Conservation (phyloP, 2,797 vertebrate genomes). For the Scarus forsteni region DNA sequence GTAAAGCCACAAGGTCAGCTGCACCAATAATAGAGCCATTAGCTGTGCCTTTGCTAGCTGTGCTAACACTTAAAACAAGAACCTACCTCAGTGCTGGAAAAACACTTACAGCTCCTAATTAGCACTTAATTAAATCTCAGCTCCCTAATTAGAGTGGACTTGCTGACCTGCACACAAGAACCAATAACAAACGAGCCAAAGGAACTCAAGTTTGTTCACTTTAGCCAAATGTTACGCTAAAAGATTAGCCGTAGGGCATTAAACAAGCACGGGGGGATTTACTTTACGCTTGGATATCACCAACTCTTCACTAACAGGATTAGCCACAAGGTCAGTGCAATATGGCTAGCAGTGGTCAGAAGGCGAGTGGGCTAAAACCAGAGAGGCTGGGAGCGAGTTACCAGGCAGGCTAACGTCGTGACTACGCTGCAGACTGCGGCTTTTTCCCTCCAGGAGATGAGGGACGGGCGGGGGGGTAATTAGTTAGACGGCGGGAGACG, state of each 20-base stretch:
- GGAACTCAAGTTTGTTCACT: slow-evolving; percentile 48
- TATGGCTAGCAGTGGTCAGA: slow-evolving; percentile 46
- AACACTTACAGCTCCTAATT: slow-evolving; percentile 50
- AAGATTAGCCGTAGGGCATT: slow-evolving; percentile 44
- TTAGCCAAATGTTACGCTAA: slow-evolving; percentile 43
- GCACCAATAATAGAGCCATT: slow-evolving; percentile 62
- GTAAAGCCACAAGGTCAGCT: slow-evolving; percentile 60
- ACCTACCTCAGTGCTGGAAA: slow-evolving; percentile 19
- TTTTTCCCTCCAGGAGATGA: slow-evolving; percentile 9
- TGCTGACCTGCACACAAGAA: slow-evolving; percentile 25
- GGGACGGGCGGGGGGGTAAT: slow-evolving; percentile 43
- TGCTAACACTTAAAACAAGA: slow-evolving; percentile 38
- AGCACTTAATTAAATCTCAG: slow-evolving; percentile 42
- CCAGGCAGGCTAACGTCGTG: slow-evolving; percentile 27
- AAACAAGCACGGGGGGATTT: slow-evolving; percentile 15
- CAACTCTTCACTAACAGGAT: slow-evolving; percentile 57
- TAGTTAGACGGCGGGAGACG: slow-evolving; percentile 57
- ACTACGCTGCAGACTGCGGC: slow-evolving; percentile 35
- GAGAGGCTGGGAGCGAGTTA: slow-evolving; percentile 40
- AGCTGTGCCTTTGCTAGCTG: slow-evolving; percentile 46
- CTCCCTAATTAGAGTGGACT: slow-evolving; percentile 39
- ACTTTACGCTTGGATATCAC: slow-evolving; percentile 54
- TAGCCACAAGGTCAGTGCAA: slow-evolving; percentile 58
- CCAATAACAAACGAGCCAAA: slow-evolving; percentile 35
- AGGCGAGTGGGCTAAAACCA: slow-evolving; percentile 30